phyloP scores from a whole-genome alignment of 2,113 vertebrate species.

The Macroglossus sobrinus region DNA sequence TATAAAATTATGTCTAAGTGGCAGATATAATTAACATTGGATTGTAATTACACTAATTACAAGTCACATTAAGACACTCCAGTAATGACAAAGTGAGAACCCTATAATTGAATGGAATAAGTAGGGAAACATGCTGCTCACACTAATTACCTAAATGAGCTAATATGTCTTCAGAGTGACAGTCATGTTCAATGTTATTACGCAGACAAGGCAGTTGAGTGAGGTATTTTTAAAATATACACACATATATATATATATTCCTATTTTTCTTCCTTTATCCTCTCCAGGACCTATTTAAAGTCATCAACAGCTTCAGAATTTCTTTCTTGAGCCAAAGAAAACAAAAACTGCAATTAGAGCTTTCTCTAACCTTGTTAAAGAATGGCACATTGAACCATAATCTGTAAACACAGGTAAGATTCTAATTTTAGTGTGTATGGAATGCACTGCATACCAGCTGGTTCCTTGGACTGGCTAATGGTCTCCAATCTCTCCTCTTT shows the following conservation, averaged over 20 bases:
- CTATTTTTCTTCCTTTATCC: slow-evolving; percentile 79
- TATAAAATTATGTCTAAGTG: slow-evolving; percentile 91
- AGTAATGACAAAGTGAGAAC: slow-evolving; percentile 90
- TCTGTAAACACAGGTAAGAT: slow-evolving; percentile 29
- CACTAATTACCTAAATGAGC: slow-evolving; percentile 90
- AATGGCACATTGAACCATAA: neutral
- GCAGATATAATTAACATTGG: slow-evolving; percentile 91
- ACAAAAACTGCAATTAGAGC: slow-evolving; percentile 64
- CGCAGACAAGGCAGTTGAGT: slow-evolving; percentile 81
- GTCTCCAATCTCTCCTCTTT: neutral
- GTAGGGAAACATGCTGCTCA: slow-evolving; percentile 89
- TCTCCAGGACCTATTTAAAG: slow-evolving; percentile 77
- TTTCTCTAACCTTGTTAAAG: slow-evolving; percentile 62
- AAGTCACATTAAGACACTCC: slow-evolving; percentile 92
- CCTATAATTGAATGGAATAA: slow-evolving; percentile 90
- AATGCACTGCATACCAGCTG: neutral
- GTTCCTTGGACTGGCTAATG: slow-evolving; percentile 9
- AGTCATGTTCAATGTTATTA: slow-evolving; percentile 85
- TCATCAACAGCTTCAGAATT: slow-evolving; percentile 77
- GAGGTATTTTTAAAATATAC: slow-evolving; percentile 73
- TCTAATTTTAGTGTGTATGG: neutral
- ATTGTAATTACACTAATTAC: slow-evolving; percentile 95
- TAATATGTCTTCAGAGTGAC: slow-evolving; percentile 88
- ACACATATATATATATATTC: neutral
- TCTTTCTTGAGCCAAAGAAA: slow-evolving; percentile 75